A percentile compares a stretch with the other conserved stretches of the same genome.
Evolutionary conservation across 1,140 invertebrate species (phyloP).

Genomic region (Drosophila kikkawai): DNA sequence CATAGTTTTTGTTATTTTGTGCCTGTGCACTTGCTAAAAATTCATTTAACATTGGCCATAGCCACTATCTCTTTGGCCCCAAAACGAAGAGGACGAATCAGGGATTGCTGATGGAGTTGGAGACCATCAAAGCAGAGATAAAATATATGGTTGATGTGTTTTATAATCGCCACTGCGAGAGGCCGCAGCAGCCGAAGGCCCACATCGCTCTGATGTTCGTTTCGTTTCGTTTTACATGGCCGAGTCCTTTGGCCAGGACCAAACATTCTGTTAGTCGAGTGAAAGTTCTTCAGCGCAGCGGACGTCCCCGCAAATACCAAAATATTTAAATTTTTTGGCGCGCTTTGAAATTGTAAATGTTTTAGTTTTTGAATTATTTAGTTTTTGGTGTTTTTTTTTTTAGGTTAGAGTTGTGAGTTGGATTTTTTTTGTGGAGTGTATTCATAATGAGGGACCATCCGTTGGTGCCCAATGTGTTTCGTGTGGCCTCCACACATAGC

Average conservation of each 20-base stretch:
- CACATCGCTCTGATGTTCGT: constrained; percentile 3
- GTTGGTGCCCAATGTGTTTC: constrained; percentile 81
- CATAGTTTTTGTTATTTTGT: not conserved
- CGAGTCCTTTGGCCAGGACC: constrained; percentile 46
- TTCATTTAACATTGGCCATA: constrained; percentile 15
- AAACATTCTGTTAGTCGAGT: constrained; percentile 47
- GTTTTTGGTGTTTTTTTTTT: constrained; percentile 9
- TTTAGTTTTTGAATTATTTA: not conserved
- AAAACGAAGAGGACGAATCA: not conserved
- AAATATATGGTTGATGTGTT: constrained; percentile 37
- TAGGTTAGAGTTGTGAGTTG: not conserved
- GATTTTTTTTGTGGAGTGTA: not conserved
- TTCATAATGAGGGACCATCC: constrained; percentile 78
- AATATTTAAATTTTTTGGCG: constrained; percentile 18
- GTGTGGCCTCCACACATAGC: constrained; percentile 78
- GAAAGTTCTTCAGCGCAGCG: constrained; percentile 51
- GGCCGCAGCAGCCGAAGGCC: constrained; percentile 23
- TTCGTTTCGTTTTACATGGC: constrained; percentile 31
- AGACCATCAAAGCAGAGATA: constrained; percentile 33
- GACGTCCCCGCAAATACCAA: constrained; percentile 41
- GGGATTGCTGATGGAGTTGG: constrained; percentile 16
- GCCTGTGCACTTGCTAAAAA: constrained; percentile 6
- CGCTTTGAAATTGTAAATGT: constrained; percentile 22
- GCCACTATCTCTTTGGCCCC: constrained; percentile 11
- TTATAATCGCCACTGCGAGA: constrained; percentile 36